Evolutionary conservation across 2,113 vertebrate genomes (phyloP).

Genomic region (Cygnus buccinator): DNA sequence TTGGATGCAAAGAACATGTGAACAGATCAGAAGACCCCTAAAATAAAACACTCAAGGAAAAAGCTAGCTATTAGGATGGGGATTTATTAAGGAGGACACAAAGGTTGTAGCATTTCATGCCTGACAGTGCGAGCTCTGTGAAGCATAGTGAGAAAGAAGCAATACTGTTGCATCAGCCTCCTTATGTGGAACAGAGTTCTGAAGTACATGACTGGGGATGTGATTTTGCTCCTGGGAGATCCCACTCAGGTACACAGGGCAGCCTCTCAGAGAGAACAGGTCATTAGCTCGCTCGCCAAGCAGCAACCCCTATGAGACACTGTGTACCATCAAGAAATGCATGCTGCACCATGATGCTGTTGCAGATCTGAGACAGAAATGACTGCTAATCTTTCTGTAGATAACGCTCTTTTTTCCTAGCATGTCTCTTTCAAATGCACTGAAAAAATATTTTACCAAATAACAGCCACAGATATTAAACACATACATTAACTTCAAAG

Average conservation of each 20-base stretch:
- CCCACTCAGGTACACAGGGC: fast-evolving
- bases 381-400: not conserved
- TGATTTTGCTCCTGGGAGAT: not conserved
- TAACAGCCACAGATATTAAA: not conserved
- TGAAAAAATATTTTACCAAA: not conserved
- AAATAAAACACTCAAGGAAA: not conserved
- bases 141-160: not conserved
- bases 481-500: not conserved
- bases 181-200: not conserved
- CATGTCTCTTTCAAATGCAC: not conserved
- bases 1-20: not conserved
- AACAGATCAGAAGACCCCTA: not conserved
- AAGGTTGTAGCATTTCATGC: not conserved
- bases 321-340: not conserved
- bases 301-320: not conserved
- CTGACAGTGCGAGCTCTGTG: not conserved
- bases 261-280: not conserved
- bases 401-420: not conserved
- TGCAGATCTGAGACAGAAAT: fast-evolving
- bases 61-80: not conserved
- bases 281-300: not conserved
- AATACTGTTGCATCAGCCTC: not conserved
- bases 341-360: not conserved
- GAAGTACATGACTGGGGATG: fast-evolving
- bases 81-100: not conserved